Evolutionary conservation across 1,140 invertebrate genomes (phyloP).

Genomic region (Melanaphis sacchari): DNA sequence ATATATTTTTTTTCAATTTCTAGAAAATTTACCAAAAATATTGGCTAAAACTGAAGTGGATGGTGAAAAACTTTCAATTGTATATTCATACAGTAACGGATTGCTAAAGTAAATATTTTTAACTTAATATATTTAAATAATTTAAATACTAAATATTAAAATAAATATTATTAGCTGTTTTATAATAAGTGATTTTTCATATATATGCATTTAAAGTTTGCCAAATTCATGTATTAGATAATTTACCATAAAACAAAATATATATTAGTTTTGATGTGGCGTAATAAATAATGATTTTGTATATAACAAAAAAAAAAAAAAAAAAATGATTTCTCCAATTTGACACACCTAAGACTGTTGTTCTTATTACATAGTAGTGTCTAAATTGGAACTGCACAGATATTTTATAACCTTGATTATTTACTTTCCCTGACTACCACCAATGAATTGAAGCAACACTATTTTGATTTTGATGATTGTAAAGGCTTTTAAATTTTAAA

Average conservation of each 20-base stretch:
- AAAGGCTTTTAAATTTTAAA: neutral
- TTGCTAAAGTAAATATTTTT: conserved; percentile 28
- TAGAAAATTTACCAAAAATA: conserved; percentile 44
- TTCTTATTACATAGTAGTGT: neutral
- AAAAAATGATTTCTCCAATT: neutral
- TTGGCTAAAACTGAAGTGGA: conserved; percentile 46
- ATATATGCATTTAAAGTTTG: neutral
- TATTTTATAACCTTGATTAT: neutral
- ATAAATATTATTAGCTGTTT: neutral
- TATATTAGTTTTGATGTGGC: too few species aligned
- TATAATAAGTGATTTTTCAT: neutral
- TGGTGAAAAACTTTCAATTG: conserved; percentile 42
- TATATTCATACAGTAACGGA: conserved; percentile 50
- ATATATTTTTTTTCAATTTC: conserved; percentile 11
- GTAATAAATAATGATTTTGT: neutral
- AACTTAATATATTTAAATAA: neutral
- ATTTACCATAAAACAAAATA: neutral
- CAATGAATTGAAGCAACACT: neutral
- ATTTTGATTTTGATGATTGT: neutral
- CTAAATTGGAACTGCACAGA: neutral
- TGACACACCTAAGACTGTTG: neutral
- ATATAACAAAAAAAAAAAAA: too few species aligned
- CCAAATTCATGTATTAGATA: neutral
- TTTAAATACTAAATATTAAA: neutral
- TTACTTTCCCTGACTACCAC: neutral